These are phyloP conservation scores for Rhabdophis nuchalis DNA, from an alignment of 2,797 vertebrate genomes.

Conservation along the genomic window DNA sequence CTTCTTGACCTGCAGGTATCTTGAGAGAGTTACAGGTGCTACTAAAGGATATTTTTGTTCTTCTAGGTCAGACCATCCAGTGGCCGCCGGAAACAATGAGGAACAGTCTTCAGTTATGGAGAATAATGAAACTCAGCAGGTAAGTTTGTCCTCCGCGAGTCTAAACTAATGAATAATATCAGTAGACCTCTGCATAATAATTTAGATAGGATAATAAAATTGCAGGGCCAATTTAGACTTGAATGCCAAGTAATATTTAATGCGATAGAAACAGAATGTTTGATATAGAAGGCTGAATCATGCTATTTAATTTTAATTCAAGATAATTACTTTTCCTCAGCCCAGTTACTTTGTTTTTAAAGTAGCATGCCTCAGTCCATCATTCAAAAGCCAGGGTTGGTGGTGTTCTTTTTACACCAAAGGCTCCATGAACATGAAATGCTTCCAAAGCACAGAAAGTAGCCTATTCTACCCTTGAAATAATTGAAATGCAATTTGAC, in stretches of 20 bases:
- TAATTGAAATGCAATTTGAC: not conserved
- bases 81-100: not conserved
- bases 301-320: not conserved
- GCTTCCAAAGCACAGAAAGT: not conserved
- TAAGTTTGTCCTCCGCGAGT: not conserved
- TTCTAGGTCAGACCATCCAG: not conserved
- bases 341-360: not conserved
- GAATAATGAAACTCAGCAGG: not conserved
- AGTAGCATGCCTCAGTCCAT: not conserved
- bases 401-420: not conserved
- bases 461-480: not conserved
- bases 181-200: not conserved
- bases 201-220: not conserved
- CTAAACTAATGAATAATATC: not conserved
- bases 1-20: not conserved
- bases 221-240: not conserved
- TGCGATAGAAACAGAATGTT: not conserved
- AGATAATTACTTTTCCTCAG: not conserved
- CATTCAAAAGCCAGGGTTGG: not conserved
- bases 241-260: not conserved
- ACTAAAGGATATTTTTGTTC: not conserved
- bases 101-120: fast-evolving
- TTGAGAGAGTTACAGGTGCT: not conserved
- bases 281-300: not conserved
- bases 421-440: not conserved